phyloP scores from a whole-genome alignment of 1,140 invertebrate genomes.

The Pollicipes pollicipes region DNA sequence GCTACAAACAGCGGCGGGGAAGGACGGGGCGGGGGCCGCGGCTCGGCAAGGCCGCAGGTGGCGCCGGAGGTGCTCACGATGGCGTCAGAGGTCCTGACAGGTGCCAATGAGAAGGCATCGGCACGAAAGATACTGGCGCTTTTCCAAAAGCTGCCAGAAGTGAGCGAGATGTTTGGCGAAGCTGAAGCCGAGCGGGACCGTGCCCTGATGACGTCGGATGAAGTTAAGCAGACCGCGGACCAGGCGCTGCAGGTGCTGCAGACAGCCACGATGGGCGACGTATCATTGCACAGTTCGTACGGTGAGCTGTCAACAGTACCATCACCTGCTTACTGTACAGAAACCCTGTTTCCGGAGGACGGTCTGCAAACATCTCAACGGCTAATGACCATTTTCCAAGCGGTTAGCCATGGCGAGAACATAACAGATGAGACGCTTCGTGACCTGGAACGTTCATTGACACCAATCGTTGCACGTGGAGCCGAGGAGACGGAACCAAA shows the following conservation, averaged over 20 bases:
- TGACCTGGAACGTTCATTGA: neutral
- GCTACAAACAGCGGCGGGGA: neutral
- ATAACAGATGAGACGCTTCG: neutral
- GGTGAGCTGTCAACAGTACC: neutral
- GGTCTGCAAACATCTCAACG: neutral
- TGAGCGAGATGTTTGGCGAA: neutral
- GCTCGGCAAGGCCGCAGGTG: neutral
- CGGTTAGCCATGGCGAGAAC: neutral
- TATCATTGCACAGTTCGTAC: neutral
- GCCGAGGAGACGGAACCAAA: neutral
- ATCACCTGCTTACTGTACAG: neutral
- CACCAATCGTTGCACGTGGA: neutral
- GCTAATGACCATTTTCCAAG: neutral
- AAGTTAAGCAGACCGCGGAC: neutral
- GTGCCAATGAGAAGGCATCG: neutral
- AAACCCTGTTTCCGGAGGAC: neutral
- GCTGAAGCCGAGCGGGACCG: neutral
- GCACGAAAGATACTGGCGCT: neutral
- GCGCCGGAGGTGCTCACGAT: neutral
- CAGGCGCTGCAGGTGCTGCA: neutral
- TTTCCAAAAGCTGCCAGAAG: neutral
- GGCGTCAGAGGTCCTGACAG: neutral
- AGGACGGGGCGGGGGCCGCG: too few relatives aligned
- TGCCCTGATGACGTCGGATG: neutral
- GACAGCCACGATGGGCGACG: neutral